Conservation (phyloP, 2,888 invertebrate genomes). For the Salticus scenicus region DNA sequence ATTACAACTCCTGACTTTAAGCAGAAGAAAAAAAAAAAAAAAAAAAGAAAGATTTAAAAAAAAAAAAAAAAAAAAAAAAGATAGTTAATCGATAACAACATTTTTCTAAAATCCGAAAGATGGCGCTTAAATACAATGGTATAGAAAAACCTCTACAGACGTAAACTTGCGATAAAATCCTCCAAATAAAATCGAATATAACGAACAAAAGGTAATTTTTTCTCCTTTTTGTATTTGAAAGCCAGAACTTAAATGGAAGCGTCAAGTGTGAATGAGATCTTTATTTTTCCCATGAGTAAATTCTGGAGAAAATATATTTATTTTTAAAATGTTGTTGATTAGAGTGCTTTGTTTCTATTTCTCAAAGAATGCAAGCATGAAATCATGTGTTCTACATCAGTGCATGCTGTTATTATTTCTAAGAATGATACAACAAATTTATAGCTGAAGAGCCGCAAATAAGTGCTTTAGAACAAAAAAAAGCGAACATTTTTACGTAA, state of each 20-base stretch:
- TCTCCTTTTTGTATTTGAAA: background rate
- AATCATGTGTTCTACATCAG: slow-evolving; percentile 11
- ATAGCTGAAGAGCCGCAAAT: slow-evolving; percentile 12
- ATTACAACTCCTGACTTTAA: background rate
- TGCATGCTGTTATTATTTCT: slow-evolving; percentile 12
- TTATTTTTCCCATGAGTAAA: slow-evolving; percentile 19
- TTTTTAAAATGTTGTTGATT: background rate
- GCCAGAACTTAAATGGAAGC: background rate
- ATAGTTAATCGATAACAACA: background rate
- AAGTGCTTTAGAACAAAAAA: background rate
- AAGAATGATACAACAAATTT: slow-evolving; percentile 15
- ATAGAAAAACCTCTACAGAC: background rate
- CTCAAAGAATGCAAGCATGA: background rate
- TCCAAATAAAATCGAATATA: background rate
- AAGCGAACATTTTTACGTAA: background rate
- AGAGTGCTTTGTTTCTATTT: slow-evolving; percentile 5
- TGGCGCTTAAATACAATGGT: background rate
- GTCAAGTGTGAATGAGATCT: slow-evolving; percentile 6
- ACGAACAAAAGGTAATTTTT: background rate
- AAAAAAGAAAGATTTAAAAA: too few relatives aligned
- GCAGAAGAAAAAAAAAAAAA: background rate
- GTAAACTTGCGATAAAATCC: background rate
- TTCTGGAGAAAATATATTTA: slow-evolving; percentile 1
- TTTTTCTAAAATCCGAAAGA: background rate
- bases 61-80: too few relatives aligned